Base-by-base conservation (phyloP, 2,797 vertebrate genomes). In the Micrastur ruficollis region DNA sequence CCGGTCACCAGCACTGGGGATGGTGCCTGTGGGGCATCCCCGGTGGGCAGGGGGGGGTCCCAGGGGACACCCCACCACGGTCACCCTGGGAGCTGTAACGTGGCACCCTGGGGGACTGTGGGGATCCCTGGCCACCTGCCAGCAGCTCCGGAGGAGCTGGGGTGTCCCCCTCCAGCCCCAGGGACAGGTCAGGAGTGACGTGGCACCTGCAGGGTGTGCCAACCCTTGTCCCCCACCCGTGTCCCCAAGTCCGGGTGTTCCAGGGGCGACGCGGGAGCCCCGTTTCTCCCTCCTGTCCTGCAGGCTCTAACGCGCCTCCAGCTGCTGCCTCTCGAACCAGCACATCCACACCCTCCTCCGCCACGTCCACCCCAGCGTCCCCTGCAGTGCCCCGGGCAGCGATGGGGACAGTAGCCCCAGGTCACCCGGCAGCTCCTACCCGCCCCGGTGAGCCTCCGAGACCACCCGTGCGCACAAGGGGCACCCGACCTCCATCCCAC, bases 281-380 rank as follows among this genome's bases (percentile, higher is more conserved):
- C 83, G 61, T 97, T 81, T 97, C 96, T 97, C 96, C 95, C 95
- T 97, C 97, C 95, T 97, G 93, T 97, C 96, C 97, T 93, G 96
- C 97, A 97, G 97, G 97, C 94, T 94, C 91, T 96, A 97, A 94
- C 82, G 87, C 52, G 66, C 89, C 96, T 97, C 95, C 97, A 97
- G 97, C 94, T 97, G 97, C 96, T 97, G 97, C 96, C 97, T 96
- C 94, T 96, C 89, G 95, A 97, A 96, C 92, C 96, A 96, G 97
- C 93, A 97, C 95, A 49, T 97, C 91, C 97, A 96, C 96, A 88
- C 97, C 92, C 96, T 96, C 95, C 96, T 97, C 92, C 94, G 92
- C 89, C 97, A 96, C 95, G 93, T 95, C 89, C 97, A 94, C 96
- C 97, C 97, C 92, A 83, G 93, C 83, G 55, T 50, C 91, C 97